These are phyloP conservation scores for Idaea aversata DNA, from an alignment of 2,888 invertebrate species.

Conservation along the genomic window DNA sequence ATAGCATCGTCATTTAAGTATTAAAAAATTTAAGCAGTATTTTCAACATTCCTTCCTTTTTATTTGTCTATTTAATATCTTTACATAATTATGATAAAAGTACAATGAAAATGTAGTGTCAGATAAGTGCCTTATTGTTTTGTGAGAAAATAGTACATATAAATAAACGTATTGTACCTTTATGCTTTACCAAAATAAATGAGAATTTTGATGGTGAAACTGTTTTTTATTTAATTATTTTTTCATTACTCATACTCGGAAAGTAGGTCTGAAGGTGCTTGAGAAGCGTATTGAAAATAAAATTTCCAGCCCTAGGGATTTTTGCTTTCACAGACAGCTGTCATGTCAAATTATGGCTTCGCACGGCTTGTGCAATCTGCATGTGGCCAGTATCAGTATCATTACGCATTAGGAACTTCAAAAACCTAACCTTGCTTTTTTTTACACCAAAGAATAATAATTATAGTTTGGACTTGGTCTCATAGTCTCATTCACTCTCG, in stretches of 20 bases:
- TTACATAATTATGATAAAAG: slow-evolving; percentile 11
- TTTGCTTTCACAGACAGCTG: no score
- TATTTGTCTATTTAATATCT: slow-evolving; percentile 9
- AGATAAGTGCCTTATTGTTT: slow-evolving; percentile 27
- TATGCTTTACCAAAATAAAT: slow-evolving; percentile 49
- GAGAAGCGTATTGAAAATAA: no score
- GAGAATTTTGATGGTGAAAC: slow-evolving; percentile 41
- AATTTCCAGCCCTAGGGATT: no score
- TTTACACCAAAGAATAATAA: no score
- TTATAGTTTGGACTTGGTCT: no score
- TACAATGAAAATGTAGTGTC: slow-evolving; percentile 23
- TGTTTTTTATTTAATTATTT: slow-evolving; percentile 11
- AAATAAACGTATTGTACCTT: slow-evolving; percentile 31
- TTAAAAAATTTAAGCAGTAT: slow-evolving; percentile 38
- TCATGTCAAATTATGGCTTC: no score
- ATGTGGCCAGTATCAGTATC: no score
- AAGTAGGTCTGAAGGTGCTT: no score
- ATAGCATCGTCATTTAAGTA: slow-evolving; percentile 4
- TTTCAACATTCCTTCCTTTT: slow-evolving; percentile 52
- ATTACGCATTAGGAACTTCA: no score
- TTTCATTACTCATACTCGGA: background rate
- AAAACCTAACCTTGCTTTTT: no score
- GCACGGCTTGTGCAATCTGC: no score
- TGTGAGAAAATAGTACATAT: slow-evolving; percentile 43
- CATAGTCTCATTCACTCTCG: no score